Base-by-base conservation (phyloP, 2,797 vertebrate species). In the Sebastes umbrosus region DNA sequence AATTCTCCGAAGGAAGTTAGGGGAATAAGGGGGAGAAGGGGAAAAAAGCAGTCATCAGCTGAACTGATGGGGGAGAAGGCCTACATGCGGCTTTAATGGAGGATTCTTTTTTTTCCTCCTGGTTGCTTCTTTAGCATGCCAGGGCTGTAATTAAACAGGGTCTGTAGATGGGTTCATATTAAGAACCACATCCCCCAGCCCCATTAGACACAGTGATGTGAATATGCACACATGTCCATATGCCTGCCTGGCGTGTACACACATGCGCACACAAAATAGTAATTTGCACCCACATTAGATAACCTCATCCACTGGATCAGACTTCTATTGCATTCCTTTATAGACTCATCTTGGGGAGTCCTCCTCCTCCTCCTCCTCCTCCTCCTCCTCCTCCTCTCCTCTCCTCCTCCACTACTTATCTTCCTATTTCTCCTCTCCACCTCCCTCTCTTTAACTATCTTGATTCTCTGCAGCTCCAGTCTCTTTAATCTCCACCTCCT, bases 1-100 rank as follows among this genome's bases (percentile, higher is more conserved):
- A 89, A 91, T 87, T 85, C 93, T 93, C 90, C 78, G 2, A 89
- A 92, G 93, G 85, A 93, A 87, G 69, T 57, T 72, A 73, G 70
- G 75, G 62, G 74, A 77, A 82, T 83, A 65, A 60, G 71, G 57
- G 60, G 77, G 78, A n/a, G 55, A 55, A 52, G 18, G 54, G 32
- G 32, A n/a, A 50, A 82, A 83, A 79, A 88, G 81, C 87, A 87
- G 73, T 82, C 82, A 87, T 91, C 89, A 87, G 87, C 83, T 92
- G 86, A 93, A 91, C 77, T 83, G 80, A 75, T 85, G 62, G 80
- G 63, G 80, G 77, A 68, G 64, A 58, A 79, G 80, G 85, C 88
- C 84, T 83, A 79, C 83, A 82, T 79, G 80, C 36, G 12, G 68
- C 74, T 83, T 52, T 89, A 86, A 86, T 78, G 67, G 82, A 85